These are phyloP conservation scores for Scyliorhinus canicula DNA, from an alignment of 2,797 vertebrate genomes.

Conservation along the genomic window DNA sequence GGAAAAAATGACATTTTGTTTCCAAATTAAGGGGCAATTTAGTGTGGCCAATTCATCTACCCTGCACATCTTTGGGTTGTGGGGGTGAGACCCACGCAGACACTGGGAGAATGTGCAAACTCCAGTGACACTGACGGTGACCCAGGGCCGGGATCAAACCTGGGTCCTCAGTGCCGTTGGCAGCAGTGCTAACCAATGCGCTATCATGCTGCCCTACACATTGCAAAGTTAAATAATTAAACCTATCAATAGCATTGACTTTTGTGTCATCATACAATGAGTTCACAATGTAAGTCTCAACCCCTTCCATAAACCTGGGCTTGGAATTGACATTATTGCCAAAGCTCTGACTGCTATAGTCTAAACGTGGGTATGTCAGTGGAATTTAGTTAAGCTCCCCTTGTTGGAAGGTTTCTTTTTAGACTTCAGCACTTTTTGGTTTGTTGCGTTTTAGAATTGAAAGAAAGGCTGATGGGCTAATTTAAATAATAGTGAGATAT, in stretches of 20 bases:
- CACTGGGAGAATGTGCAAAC: too few species aligned
- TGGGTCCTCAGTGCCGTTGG: too few species aligned
- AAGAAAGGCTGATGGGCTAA: not conserved
- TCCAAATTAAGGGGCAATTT: too few species aligned
- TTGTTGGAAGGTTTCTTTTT: not conserved
- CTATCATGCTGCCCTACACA: not conserved
- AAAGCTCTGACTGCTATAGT: not conserved
- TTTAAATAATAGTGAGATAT: not conserved
- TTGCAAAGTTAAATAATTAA: not conserved
- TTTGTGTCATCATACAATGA: not conserved
- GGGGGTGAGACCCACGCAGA: too few species aligned
- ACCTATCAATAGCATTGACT: not conserved
- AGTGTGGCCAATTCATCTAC: too few species aligned
- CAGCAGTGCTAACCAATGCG: too few species aligned
- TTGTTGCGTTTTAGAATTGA: not conserved
- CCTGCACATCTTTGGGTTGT: too few species aligned
- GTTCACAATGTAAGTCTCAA: too few species aligned
- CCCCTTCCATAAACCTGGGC: not conserved
- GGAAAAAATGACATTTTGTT: too few species aligned
- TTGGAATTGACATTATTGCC: not conserved
- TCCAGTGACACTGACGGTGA: too few species aligned
- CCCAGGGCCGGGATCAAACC: too few species aligned
- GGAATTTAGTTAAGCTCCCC: not conserved
- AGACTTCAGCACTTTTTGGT: not conserved
- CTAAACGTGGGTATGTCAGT: not conserved